Percentiles rank a stretch among this genome's conserved stretches.
These are phyloP conservation scores for Clostera curtula DNA, from an alignment of 2,888 invertebrate species.

Conservation along the genomic window DNA sequence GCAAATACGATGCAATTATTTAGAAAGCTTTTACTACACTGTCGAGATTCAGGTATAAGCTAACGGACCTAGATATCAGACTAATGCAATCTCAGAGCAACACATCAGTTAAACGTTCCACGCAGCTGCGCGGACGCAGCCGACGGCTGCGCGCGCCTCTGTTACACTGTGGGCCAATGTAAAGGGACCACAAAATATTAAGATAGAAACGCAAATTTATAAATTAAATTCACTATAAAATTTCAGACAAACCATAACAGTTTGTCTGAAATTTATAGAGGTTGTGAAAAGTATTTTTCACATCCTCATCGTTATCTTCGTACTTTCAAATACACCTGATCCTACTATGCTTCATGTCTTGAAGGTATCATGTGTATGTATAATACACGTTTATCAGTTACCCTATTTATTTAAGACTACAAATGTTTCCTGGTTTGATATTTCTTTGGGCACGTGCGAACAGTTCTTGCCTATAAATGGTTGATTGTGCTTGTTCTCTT, in stretches of 20 bases:
- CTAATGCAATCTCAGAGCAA: constrained; percentile 20
- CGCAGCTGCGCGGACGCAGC: constrained; percentile 40
- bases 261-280: too few species aligned
- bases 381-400: too few species aligned
- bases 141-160: constrained; percentile 31
- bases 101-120: constrained; percentile 25
- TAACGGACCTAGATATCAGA: constrained; percentile 18
- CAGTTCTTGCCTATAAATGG: constrained; percentile 19
- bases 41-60: constrained; percentile 16
- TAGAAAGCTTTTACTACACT: background rate
- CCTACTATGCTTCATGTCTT: too few species aligned
- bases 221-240: too few species aligned
- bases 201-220: too few species aligned
- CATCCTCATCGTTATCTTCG: too few species aligned
- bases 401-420: constrained; percentile 1
- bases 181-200: background rate
- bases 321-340: too few species aligned
- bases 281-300: too few species aligned
- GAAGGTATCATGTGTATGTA: too few species aligned
- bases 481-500: constrained; percentile 19
- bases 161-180: background rate
- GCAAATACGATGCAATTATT: background rate
- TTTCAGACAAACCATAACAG: too few species aligned
- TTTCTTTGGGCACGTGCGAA: constrained; percentile 10
- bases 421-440: constrained; percentile 1